Conservation (phyloP, 2,888 invertebrate genomes). For the Polymixis lichenea region DNA sequence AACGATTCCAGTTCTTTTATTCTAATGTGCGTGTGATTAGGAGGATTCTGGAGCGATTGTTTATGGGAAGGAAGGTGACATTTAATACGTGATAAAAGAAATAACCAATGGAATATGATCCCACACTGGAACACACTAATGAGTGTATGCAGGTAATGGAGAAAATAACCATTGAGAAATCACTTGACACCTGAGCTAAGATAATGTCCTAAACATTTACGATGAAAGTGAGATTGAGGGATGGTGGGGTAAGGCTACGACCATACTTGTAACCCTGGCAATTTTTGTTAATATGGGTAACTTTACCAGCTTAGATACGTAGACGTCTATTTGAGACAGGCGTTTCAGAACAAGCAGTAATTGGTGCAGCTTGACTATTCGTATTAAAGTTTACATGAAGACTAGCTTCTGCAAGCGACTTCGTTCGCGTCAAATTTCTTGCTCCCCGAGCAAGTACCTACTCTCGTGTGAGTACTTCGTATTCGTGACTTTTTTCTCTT, state of each 20-base stretch:
- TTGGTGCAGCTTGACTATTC: no score
- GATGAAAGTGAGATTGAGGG: not conserved
- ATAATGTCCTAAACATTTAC: not conserved
- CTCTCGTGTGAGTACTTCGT: no score
- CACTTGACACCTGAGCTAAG: not conserved
- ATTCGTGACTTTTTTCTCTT: no score
- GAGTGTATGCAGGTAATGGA: not conserved
- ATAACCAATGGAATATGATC: not conserved
- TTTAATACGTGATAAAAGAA: not conserved
- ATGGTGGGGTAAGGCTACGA: no score
- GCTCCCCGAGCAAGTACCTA: no score
- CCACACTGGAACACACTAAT: no score
- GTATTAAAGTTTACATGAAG: no score
- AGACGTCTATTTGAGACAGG: not conserved
- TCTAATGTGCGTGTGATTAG: conserved; percentile 62
- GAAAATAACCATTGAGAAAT: not conserved
- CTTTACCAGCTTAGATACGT: not conserved
- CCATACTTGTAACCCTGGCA: no score
- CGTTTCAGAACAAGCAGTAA: not conserved
- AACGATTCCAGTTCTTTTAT: conserved; percentile 68
- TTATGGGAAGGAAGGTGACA: not conserved
- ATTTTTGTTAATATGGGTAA: no score
- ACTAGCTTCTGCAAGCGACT: no score
- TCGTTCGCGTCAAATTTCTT: no score
- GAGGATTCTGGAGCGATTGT: not conserved